Percentiles rank a stretch among this genome's conserved stretches.
These are phyloP conservation scores for Anarrhichthys ocellatus DNA, from an alignment of 2,113 vertebrate species.

Conservation along the genomic window DNA sequence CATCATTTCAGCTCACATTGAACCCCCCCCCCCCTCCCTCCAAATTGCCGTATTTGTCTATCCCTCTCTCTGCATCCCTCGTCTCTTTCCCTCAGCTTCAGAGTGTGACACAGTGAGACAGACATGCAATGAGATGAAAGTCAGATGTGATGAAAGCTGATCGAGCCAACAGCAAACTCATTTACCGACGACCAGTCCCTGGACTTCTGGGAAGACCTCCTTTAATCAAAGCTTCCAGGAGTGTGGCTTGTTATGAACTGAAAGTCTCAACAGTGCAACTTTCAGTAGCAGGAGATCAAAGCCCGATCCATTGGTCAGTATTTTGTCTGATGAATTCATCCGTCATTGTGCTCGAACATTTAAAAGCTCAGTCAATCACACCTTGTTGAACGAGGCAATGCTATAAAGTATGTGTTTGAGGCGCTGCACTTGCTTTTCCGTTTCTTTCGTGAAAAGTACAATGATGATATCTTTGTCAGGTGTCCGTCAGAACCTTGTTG, in stretches of 20 bases:
- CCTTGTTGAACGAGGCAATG: background rate
- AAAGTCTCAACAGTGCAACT: background rate
- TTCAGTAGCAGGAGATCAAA: background rate
- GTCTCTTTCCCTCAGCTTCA: conserved; percentile 62
- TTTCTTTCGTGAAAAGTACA: background rate
- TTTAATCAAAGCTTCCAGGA: conserved; percentile 29
- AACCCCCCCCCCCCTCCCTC: conserved; percentile 2
- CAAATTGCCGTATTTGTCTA: conserved; percentile 49
- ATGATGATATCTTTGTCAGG: conserved; percentile 19
- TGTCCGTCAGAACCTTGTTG: conserved; percentile 9
- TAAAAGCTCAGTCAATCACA: background rate
- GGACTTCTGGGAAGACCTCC: conserved; percentile 16
- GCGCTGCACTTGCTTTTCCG: background rate
- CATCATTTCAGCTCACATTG: conserved; percentile 12
- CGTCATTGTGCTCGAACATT: background rate
- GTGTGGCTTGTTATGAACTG: conserved; percentile 12
- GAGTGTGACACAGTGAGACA: conserved; percentile 55
- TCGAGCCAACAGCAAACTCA: conserved; percentile 63
- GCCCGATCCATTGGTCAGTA: background rate
- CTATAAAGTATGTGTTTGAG: background rate
- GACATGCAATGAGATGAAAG: conserved; percentile 60
- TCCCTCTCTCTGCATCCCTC: conserved; percentile 9
- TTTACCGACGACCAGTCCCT: conserved; percentile 35
- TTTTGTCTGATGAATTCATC: background rate
- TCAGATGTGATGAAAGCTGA: conserved; percentile 70